These are phyloP conservation scores for Anneissia japonica DNA, from an alignment of 35 echinoderm and acorn worm genomes.

Conservation along the genomic window DNA sequence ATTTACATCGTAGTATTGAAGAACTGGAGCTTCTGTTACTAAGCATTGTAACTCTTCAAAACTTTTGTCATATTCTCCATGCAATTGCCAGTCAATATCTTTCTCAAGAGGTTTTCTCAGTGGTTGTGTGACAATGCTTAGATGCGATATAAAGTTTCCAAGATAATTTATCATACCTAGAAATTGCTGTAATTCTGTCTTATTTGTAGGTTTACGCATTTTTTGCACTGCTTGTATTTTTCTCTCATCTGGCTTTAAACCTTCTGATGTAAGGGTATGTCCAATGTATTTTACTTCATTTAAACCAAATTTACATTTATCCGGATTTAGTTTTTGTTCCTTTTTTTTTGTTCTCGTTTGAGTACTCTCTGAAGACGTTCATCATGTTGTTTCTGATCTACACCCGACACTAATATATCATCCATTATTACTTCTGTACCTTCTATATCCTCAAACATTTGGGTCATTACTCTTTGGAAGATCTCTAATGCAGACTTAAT, in stretches of 20 bases:
- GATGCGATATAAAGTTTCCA: conserved; percentile 40
- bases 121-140: conserved; percentile 26
- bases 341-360: too few species aligned
- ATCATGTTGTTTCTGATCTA: too few species aligned
- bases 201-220: conserved; percentile 18
- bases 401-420: too few species aligned
- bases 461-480: too few species aligned
- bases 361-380: too few species aligned
- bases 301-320: conserved; percentile 40
- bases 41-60: conserved; percentile 10
- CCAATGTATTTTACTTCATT: conserved; percentile 40
- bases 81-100: conserved; percentile 30
- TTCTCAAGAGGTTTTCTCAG: conserved; percentile 38
- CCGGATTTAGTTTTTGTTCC: conserved; percentile 26
- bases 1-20: too few species aligned
- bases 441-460: too few species aligned
- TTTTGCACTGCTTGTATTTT: conserved; percentile 45
- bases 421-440: too few species aligned
- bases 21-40: too few species aligned
- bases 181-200: conserved; percentile 28
- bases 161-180: conserved; percentile 49
- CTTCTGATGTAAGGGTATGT: conserved; percentile 41
- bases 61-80: conserved; percentile 4
- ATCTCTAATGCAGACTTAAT: too few species aligned
- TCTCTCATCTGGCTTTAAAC: conserved; percentile 23